These are phyloP conservation scores for Meandrusa payeni DNA, from an alignment of 2,888 invertebrate genomes.

Conservation along the genomic window DNA sequence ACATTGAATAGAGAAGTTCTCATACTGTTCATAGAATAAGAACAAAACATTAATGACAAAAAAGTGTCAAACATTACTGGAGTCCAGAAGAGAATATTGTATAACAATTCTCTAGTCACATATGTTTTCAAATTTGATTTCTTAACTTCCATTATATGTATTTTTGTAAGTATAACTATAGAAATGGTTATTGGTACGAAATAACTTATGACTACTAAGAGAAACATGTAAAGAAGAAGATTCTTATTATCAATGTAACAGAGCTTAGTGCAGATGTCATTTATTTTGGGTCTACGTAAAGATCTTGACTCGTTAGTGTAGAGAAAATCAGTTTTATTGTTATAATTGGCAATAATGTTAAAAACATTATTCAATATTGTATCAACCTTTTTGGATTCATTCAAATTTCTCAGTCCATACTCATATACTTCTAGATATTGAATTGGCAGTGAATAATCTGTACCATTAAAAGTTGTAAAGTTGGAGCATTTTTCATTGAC, in stretches of 20 bases:
- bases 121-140: slow-evolving; percentile 51
- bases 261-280: slow-evolving; percentile 53
- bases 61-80: slow-evolving; percentile 71
- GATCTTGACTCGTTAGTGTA: slow-evolving; percentile 44
- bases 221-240: slow-evolving; percentile 60
- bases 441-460: slow-evolving; percentile 22
- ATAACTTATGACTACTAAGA: slow-evolving; percentile 55
- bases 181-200: slow-evolving; percentile 71
- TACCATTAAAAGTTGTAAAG: slow-evolving; percentile 28
- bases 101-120: slow-evolving; percentile 62
- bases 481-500: slow-evolving; percentile 45
- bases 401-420: slow-evolving; percentile 34
- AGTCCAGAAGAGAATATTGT: slow-evolving; percentile 70
- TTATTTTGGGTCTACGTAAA: slow-evolving; percentile 43
- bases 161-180: slow-evolving; percentile 62
- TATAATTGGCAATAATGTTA: slow-evolving; percentile 50
- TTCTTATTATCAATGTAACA: slow-evolving; percentile 63
- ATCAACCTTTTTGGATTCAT: slow-evolving; percentile 41
- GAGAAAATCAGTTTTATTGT: slow-evolving; percentile 41
- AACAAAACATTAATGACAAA: slow-evolving; percentile 60
- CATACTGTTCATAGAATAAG: slow-evolving; percentile 55
- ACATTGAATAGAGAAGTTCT: slow-evolving; percentile 61
- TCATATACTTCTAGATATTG: slow-evolving; percentile 53
- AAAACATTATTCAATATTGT: slow-evolving; percentile 54
- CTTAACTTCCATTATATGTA: slow-evolving; percentile 56